Conservation (phyloP, 64 coral and sea anemone species). For the Platygyra sinensis region DNA sequence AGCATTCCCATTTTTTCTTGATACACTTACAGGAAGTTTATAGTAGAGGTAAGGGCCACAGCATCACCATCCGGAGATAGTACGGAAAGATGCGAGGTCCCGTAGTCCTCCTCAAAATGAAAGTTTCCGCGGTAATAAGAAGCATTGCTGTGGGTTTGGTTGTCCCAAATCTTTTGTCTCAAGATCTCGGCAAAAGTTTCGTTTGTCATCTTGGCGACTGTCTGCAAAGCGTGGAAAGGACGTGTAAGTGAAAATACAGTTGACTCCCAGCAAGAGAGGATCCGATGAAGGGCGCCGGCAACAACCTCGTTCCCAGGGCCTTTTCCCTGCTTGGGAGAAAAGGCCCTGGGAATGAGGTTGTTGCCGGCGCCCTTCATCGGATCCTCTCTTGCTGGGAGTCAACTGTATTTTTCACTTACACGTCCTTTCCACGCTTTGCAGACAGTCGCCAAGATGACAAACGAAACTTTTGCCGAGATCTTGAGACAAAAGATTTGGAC, state of each 20-base stretch:
- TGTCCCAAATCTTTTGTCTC: conserved; percentile 66
- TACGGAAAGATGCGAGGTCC: conserved; percentile 79
- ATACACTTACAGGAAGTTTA: conserved; percentile 73
- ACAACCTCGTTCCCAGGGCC: too few relatives aligned
- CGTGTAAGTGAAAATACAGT: not conserved
- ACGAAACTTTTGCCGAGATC: conserved; percentile 58
- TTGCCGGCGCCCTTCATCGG: too few relatives aligned
- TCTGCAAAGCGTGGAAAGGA: not conserved
- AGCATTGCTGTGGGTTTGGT: conserved; percentile 59
- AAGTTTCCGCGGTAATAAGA: conserved; percentile 64
- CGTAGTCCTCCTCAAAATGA: conserved; percentile 47
- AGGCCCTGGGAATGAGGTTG: too few relatives aligned
- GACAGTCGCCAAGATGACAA: conserved; percentile 62
- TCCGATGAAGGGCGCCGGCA: too few relatives aligned
- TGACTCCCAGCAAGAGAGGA: too few relatives aligned
- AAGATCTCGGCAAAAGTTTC: conserved; percentile 60
- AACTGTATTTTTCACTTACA: not conserved
- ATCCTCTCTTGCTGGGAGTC: too few relatives aligned
- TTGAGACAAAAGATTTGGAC: conserved; percentile 69
- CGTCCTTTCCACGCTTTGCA: not conserved
- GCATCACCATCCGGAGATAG: conserved; percentile 70
- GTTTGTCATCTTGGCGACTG: conserved; percentile 58
- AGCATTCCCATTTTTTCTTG: too few relatives aligned
- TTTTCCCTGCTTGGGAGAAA: too few relatives aligned
- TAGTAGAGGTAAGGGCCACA: conserved; percentile 75